Base-by-base conservation (phyloP, 2,113 vertebrate species). In the Cisticola juncidis region DNA sequence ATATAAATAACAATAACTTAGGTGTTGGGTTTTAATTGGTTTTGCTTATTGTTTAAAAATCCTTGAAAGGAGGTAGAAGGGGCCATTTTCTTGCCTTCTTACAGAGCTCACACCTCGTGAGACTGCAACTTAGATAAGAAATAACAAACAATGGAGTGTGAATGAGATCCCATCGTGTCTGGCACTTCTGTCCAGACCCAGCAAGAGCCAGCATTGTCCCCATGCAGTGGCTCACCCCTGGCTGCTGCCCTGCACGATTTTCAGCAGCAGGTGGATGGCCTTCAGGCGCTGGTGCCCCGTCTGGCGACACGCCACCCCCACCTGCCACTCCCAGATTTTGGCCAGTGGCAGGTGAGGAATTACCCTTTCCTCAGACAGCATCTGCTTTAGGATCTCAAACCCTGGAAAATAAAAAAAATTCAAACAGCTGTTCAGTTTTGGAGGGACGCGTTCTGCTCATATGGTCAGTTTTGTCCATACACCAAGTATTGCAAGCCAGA, bases 291-390 rank as follows among this genome's bases (percentile, higher is more conserved):
- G 99, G 97, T 98, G 98, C 11, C 99, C 99, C 0, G 98, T 99
- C 97, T 99, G 99, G 5, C 99, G 98, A 86, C 99, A 99, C 11
- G 99, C 99, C 73, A 99, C 99, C 5, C 99, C 99, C 35, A 99
- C 99, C 97, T 99, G 98, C 99, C 99, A 99, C 76, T 99, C 99
- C 99, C 99, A 99, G 88, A 99, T 99, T 77, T 98, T 99, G 66
- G 98, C 95, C 91, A 99, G 74, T 0, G 99, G 99, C 45, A 99
- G 98, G 87, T 99, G 98, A 54, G 96, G 94, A 47, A 99, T 94
- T 5, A 99, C 98, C 70, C 98, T 98, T 35, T 99, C 98, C 78
- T 99, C 99, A 5, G 98, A 98, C 40, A 99, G 93, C 99, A 99
- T 99, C 97, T 99, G 99, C 95, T 99, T 99, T 81, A 99, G 97